Evolutionary conservation across 2,888 invertebrate species (phyloP).

Genomic region (Poecilobothrus nobilitatus): DNA sequence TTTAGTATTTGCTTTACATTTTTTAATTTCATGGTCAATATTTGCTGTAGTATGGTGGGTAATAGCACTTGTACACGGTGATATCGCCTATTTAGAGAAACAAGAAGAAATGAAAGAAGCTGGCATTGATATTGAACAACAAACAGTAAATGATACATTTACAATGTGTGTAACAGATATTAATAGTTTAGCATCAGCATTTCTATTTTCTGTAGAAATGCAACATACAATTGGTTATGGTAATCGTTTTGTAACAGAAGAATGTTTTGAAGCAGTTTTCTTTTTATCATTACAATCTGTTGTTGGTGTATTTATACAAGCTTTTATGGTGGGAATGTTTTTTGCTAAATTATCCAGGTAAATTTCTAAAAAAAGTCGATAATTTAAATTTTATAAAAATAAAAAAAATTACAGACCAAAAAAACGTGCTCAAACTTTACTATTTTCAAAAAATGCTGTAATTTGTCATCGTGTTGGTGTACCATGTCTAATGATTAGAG

Average conservation of each 20-base stretch:
- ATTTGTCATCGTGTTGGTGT: slow-evolving; percentile 87
- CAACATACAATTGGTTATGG: slow-evolving; percentile 81
- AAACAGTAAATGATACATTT: slow-evolving; percentile 44
- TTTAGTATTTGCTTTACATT: slow-evolving; percentile 80
- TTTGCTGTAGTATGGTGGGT: slow-evolving; percentile 95
- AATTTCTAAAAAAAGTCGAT: no score
- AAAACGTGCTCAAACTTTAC: slow-evolving; percentile 89
- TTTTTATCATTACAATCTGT: slow-evolving; percentile 82
- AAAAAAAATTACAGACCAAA: slow-evolving; percentile 67
- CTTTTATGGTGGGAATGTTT: slow-evolving; percentile 48
- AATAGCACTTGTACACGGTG: slow-evolving; percentile 87
- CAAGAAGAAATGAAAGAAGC: slow-evolving; percentile 17
- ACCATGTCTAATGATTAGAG: slow-evolving; percentile 87
- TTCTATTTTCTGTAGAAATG: slow-evolving; percentile 92
- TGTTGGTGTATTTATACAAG: slow-evolving; percentile 71
- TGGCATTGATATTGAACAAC: slow-evolving; percentile 4
- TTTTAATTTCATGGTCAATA: slow-evolving; percentile 84
- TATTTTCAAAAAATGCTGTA: slow-evolving; percentile 87
- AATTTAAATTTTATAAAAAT: no score
- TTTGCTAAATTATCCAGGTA: slow-evolving; percentile 67
- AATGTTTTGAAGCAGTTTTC: slow-evolving; percentile 70
- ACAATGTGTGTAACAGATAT: slow-evolving; percentile 87
- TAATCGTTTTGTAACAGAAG: slow-evolving; percentile 44
- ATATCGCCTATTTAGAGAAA: slow-evolving; percentile 54
- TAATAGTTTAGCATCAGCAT: slow-evolving; percentile 82